Evolutionary conservation across 2,113 vertebrate genomes (phyloP).

Genomic region (Pardalotus punctatus): DNA sequence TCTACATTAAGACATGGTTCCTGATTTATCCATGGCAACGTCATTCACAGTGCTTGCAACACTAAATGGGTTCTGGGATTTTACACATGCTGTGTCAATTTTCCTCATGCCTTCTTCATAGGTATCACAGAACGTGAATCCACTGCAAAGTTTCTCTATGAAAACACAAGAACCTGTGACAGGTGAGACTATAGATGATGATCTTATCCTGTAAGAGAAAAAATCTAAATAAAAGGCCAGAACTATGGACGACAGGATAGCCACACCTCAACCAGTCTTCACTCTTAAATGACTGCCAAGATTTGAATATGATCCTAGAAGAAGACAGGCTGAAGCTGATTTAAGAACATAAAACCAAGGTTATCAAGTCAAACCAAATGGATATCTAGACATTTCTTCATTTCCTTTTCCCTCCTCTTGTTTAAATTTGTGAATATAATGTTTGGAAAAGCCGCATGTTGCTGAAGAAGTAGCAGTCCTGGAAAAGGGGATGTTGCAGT

Average conservation of each 20-base stretch:
- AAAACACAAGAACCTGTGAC: neutral
- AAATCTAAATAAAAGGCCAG: neutral
- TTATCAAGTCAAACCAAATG: neutral
- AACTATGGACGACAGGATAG: neutral
- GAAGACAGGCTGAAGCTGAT: neutral
- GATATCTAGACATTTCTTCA: fast-evolving
- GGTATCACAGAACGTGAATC: neutral
- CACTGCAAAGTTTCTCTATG: neutral
- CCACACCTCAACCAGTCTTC: neutral
- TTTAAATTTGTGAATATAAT: neutral
- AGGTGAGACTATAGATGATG: neutral
- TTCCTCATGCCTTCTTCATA: neutral
- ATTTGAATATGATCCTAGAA: neutral
- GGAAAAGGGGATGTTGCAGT: neutral
- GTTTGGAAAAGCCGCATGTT: neutral
- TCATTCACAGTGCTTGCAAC: neutral
- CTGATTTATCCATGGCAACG: neutral
- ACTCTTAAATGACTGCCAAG: neutral
- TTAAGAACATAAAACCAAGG: neutral
- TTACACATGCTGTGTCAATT: neutral
- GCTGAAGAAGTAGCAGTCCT: neutral
- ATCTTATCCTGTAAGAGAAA: neutral
- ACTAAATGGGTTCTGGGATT: neutral
- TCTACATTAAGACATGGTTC: neutral
- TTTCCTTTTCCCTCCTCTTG: fast-evolving